These are phyloP conservation scores for Anableps anableps DNA, from an alignment of 2,797 vertebrate genomes.

Conservation along the genomic window DNA sequence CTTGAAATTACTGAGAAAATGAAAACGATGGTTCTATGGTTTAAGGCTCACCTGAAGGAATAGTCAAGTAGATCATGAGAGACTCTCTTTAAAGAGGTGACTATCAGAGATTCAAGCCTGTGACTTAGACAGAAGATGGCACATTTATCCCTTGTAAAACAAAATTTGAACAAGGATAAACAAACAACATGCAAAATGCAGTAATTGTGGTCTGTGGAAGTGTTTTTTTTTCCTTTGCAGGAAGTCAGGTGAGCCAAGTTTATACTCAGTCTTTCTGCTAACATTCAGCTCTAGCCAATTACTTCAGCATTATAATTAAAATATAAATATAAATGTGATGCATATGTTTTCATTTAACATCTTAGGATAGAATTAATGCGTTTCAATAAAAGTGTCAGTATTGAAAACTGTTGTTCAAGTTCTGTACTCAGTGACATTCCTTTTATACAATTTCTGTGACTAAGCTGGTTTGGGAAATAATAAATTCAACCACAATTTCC, in stretches of 20 bases:
- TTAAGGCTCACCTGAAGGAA: constrained; percentile 38
- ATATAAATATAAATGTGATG: neutral
- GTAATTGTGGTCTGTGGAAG: constrained; percentile 11
- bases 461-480: no score
- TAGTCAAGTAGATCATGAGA: constrained; percentile 20
- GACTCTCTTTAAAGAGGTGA: neutral
- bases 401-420: no score
- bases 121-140: neutral
- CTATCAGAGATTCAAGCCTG: constrained; percentile 8
- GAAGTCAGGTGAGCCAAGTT: neutral
- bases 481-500: no score
- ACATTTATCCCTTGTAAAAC: neutral
- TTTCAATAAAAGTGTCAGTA: no score
- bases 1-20: constrained; percentile 33
- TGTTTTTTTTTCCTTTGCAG: constrained; percentile 3
- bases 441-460: no score
- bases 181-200: neutral
- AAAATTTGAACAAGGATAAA: constrained; percentile 2
- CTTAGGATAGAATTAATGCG: no score
- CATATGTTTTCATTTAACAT: no score
- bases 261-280: neutral
- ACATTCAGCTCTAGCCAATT: neutral
- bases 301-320: neutral
- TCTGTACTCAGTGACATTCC: no score
- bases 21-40: constrained; percentile 29